These are phyloP conservation scores for Ctenopoma multispine DNA, from an alignment of 2,797 vertebrate species.

Conservation along the genomic window DNA sequence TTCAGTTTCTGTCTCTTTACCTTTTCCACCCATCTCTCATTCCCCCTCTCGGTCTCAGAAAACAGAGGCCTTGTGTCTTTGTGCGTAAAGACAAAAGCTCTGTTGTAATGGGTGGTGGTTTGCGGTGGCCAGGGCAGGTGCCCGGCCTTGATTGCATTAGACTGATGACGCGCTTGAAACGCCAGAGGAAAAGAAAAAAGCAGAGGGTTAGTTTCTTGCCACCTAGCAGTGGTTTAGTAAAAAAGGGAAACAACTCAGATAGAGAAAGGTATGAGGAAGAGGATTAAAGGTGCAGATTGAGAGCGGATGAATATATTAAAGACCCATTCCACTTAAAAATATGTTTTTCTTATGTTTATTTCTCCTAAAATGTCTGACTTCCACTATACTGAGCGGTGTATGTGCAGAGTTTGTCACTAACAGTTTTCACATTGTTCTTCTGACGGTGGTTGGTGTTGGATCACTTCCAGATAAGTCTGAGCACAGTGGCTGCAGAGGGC, in stretches of 20 bases:
- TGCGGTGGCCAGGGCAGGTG: constrained; percentile 52
- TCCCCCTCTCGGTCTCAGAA: constrained; percentile 14
- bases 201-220: constrained; percentile 39
- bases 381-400: too few relatives aligned
- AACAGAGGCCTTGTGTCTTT: constrained; percentile 56
- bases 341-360: too few relatives aligned
- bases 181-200: constrained; percentile 25
- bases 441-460: too few relatives aligned
- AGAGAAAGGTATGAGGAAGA: constrained; percentile 17
- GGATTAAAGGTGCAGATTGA: constrained; percentile 35
- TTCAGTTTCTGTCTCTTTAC: constrained; percentile 17
- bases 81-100: constrained; percentile 56
- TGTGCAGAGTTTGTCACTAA: too few relatives aligned
- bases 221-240: constrained; percentile 40
- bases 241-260: neutral
- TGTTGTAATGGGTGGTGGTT: constrained; percentile 52
- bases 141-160: constrained; percentile 58
- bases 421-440: too few relatives aligned
- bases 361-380: too few relatives aligned
- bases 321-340: too few relatives aligned
- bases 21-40: constrained; percentile 40
- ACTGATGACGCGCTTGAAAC: constrained; percentile 50
- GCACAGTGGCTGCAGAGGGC: neutral
- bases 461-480: too few relatives aligned
- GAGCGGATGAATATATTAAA: constrained; percentile 22